Base-by-base conservation (phyloP, 2,888 invertebrate species). In the Venustoraphidia nigricollis region DNA sequence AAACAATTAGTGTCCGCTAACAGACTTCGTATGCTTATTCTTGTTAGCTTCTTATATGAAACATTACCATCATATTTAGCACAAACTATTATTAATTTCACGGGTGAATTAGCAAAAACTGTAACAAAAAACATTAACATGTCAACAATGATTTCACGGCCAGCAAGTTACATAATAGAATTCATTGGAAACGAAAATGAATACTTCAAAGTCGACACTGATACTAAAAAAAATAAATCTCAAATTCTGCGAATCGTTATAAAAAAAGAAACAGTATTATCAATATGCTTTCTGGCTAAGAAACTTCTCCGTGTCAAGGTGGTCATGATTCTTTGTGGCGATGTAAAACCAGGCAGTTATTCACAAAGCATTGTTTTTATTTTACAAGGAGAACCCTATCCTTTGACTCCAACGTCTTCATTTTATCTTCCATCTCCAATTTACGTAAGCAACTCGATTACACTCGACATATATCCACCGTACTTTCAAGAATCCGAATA, bases 11-110 rank as follows among this genome's bases (percentile, higher is more conserved):
- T 72, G 2, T 46, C 67, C 17, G 73, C 76, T 1, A 76, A 74
- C 60, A 66, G 66, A 51, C 60, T 79, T 39, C 72, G 76, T 53
- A 76, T 78, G 71, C 50, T 78, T 11, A 73, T 80, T 64, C 60
- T 79, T 42, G 67, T 74, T 1, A 62, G 68, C 35, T 72, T 73
- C 60, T 62, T 81, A 17, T 78, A 73, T 55, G 66, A 72, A 8
- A 65, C 67, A 8, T 59, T 80, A 36, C 77, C 77, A 3, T 69
- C 70, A 60, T 73, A 69, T 48, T 66, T 62, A 44, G 67, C 71
- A 2, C 68, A 62, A 58, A 69, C 71, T 50, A 59, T 57, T 1
- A 59, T 76, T 9, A 53, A 60, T 36, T 71, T 76, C 46, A 62
- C 64, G 48, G 71, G 73, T 10, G 68, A 70, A 10, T 60, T 76